A percentile compares a stretch with the other conserved stretches of the same genome.
Conservation (phyloP, 2,797 vertebrate species). For the Pangasius macronema region DNA sequence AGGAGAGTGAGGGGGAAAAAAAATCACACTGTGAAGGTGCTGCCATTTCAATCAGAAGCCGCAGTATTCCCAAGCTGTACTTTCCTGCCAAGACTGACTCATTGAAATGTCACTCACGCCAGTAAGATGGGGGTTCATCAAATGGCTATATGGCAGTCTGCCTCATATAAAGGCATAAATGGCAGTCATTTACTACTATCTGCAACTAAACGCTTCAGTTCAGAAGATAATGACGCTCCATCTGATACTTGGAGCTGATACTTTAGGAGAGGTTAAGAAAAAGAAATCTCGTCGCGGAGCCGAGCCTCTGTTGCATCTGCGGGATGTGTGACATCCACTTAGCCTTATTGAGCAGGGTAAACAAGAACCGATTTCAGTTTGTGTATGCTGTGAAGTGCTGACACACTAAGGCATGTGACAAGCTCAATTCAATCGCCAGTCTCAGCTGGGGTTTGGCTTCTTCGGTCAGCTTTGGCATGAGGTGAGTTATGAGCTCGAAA, state of each 20-base stretch:
- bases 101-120: conserved; percentile 50
- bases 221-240: conserved; percentile 36
- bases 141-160: conserved; percentile 34
- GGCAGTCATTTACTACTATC: conserved; percentile 33
- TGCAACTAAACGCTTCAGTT: conserved; percentile 30
- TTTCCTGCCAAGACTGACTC: conserved; percentile 30
- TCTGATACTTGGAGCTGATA: conserved; percentile 23
- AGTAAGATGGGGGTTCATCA: conserved; percentile 33
- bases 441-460: conserved; percentile 26
- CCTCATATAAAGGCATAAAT: conserved; percentile 37
- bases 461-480: conserved; percentile 29
- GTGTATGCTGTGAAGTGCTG: conserved; percentile 21
- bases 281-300: neutral
- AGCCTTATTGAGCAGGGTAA: conserved; percentile 2
- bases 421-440: conserved; percentile 35
- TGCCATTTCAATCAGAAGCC: conserved; percentile 9
- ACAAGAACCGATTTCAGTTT: conserved; percentile 12
- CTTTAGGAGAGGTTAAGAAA: neutral
- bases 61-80: conserved; percentile 28
- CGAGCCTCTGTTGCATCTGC: neutral
- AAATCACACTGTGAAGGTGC: neutral
- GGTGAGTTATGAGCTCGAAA: conserved; percentile 35
- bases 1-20: neutral
- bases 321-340: neutral
- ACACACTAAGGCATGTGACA: conserved; percentile 13